Percentiles rank a stretch among this genome's conserved stretches.
These are phyloP conservation scores for Sebastes ruberrimus DNA, from an alignment of 2,797 vertebrate species.

Conservation along the genomic window DNA sequence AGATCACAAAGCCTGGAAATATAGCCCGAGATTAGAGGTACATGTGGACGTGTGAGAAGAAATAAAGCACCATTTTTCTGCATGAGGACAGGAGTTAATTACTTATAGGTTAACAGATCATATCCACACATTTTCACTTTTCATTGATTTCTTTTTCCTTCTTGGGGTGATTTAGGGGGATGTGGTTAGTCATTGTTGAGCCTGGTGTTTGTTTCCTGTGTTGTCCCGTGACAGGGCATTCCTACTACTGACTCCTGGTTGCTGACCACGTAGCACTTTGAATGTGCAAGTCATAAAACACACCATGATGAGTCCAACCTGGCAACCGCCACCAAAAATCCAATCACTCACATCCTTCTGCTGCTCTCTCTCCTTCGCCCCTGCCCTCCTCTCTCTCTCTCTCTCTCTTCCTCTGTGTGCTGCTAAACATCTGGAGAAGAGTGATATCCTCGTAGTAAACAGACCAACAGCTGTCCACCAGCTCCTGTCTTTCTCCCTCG, in stretches of 20 bases:
- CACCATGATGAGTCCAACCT: constrained; percentile 70
- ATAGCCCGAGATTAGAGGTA: constrained; percentile 46
- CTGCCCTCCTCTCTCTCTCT: constrained; percentile 31
- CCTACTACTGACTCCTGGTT: constrained; percentile 39
- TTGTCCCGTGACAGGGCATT: constrained; percentile 25
- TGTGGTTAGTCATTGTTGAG: background rate
- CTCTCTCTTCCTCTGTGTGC: constrained; percentile 62
- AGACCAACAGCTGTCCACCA: constrained; percentile 79
- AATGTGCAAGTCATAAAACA: constrained; percentile 73
- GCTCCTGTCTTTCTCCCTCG: constrained; percentile 46
- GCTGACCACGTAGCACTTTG: constrained; percentile 27
- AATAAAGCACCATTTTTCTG: constrained; percentile 14
- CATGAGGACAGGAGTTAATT: constrained; percentile 16
- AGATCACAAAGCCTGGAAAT: constrained; percentile 58
- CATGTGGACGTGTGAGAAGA: constrained; percentile 33
- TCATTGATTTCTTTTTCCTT: background rate
- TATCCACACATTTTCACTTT: background rate
- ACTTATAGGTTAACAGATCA: background rate
- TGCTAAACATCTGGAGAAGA: constrained; percentile 82
- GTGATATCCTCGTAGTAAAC: constrained; percentile 73
- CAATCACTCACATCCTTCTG: constrained; percentile 57
- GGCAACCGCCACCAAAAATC: constrained; percentile 48
- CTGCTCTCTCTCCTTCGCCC: constrained; percentile 14
- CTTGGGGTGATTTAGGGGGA: constrained; percentile 2
- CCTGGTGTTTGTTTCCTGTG: constrained; percentile 33